Evolutionary conservation across 2,888 invertebrate genomes (phyloP).

Genomic region (Trichogramma evanescens): DNA sequence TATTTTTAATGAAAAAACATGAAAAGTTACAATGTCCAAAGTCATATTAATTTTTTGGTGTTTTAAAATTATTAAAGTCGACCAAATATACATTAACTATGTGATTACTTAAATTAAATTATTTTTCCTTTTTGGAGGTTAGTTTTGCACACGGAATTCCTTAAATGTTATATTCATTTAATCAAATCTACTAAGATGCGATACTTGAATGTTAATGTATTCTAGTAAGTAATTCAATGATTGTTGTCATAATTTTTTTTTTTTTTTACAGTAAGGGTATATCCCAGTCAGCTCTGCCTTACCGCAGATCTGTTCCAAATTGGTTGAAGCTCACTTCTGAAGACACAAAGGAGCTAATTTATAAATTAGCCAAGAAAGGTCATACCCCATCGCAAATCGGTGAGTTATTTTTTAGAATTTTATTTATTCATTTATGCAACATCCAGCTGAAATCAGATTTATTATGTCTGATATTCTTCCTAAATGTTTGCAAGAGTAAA

Average conservation of each 20-base stretch:
- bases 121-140: neutral
- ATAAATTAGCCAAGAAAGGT: constrained; percentile 96
- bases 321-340: constrained; percentile 96
- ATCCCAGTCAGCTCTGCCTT: constrained; percentile 97
- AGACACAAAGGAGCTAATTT: constrained; percentile 97
- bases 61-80: no score
- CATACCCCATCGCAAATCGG: constrained; percentile 99
- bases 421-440: no score
- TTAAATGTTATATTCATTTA: neutral
- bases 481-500: no score
- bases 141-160: neutral
- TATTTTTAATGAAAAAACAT: no score
- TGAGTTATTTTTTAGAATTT: constrained; percentile 45
- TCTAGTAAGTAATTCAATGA: no score
- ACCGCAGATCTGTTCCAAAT: constrained; percentile 95
- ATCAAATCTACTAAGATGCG: no score
- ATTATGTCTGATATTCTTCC: constrained; percentile 18
- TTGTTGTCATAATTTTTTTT: constrained; percentile 29
- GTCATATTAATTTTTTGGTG: no score
- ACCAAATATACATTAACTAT: neutral
- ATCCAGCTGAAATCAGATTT: constrained; percentile 1
- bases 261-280: constrained; percentile 93
- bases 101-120: neutral
- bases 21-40: no score
- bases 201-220: no score